Conservation (phyloP, 2,888 invertebrate species). For the Scaptomyza reducta region DNA sequence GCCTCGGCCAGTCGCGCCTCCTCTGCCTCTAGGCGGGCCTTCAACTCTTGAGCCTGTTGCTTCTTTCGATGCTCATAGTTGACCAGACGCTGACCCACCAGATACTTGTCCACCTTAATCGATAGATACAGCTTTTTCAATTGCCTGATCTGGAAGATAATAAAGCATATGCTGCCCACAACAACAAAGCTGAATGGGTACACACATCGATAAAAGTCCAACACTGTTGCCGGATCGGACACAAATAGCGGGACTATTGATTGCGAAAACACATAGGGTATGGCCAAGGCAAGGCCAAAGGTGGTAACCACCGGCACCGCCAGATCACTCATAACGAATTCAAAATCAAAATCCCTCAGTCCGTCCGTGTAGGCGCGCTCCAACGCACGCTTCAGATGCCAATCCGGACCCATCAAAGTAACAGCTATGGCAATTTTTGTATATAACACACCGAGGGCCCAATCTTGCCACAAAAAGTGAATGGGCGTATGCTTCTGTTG, state of each 20-base stretch:
- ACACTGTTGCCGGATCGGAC: constrained; percentile 87
- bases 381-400: constrained; percentile 95
- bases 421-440: constrained; percentile 98
- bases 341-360: constrained; percentile 95
- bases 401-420: constrained; percentile 99
- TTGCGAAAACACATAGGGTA: constrained; percentile 96
- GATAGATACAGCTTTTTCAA: constrained; percentile 97
- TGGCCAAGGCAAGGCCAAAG: constrained; percentile 94
- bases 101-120: constrained; percentile 99
- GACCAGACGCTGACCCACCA: constrained; percentile 97
- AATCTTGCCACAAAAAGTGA: constrained; percentile 96
- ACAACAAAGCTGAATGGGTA: constrained; percentile 95
- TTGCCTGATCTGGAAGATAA: constrained; percentile 95
- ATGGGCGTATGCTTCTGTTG: constrained; percentile 96
- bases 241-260: constrained; percentile 89
- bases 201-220: constrained; percentile 92
- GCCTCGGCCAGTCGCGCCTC: constrained; percentile 34
- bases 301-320: constrained; percentile 95
- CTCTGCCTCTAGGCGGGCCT: constrained; percentile 60
- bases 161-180: constrained; percentile 88
- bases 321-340: constrained; percentile 92
- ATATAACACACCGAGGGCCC: constrained; percentile 98
- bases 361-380: constrained; percentile 98
- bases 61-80: constrained; percentile 96
- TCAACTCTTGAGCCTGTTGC: constrained; percentile 83